phyloP scores from a whole-genome alignment of 1,140 invertebrate genomes.

The Acromyrmex echinatior region DNA sequence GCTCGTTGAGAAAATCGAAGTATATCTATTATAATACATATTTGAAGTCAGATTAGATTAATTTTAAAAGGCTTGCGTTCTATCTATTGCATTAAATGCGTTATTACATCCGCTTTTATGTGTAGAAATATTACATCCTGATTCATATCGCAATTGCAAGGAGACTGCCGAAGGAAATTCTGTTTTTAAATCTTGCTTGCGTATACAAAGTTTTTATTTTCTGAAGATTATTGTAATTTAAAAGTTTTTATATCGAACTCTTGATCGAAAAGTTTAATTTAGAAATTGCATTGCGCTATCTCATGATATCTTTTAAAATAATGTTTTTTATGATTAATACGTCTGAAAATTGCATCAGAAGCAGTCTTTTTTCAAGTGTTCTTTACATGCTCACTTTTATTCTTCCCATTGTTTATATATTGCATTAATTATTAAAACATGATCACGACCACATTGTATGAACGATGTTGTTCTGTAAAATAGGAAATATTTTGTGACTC shows the following conservation, averaged over 20 bases:
- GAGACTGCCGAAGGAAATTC: background rate
- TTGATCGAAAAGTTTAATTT: background rate
- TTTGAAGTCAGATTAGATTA: constrained; percentile 15
- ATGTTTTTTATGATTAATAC: constrained; percentile 10
- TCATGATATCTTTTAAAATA: background rate
- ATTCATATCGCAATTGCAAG: constrained; percentile 3
- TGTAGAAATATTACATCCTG: constrained; percentile 19
- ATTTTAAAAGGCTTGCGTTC: constrained; percentile 23
- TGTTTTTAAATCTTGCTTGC: background rate
- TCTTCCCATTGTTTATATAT: background rate
- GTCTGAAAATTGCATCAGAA: background rate
- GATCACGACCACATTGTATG: constrained; percentile 6
- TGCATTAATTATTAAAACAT: constrained; percentile 5
- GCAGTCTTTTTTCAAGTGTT: constrained; percentile 26
- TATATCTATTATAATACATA: background rate
- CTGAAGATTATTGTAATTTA: background rate
- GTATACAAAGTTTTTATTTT: background rate
- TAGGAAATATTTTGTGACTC: background rate
- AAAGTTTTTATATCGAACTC: background rate
- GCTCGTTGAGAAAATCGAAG: background rate
- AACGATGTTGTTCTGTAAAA: constrained; percentile 11
- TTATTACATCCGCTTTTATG: background rate
- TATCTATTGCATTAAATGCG: constrained; percentile 10
- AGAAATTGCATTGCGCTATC: constrained; percentile 2
- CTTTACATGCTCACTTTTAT: background rate